Evolutionary conservation across 2,797 vertebrate genomes (phyloP).

Genomic region (Lepilemur ruficaudatus): DNA sequence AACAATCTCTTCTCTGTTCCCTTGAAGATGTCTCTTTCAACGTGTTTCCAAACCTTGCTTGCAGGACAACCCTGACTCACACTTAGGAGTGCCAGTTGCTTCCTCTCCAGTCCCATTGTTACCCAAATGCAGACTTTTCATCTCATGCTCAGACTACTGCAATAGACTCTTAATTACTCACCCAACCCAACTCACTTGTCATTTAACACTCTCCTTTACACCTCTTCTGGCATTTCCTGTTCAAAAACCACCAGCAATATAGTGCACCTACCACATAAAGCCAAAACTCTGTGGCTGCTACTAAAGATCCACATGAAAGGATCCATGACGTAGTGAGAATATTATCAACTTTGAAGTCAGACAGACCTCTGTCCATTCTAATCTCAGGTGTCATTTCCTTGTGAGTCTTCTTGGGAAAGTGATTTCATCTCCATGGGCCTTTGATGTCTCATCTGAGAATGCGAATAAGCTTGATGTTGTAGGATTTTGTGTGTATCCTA

Average conservation of each 20-base stretch:
- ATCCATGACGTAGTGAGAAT: background rate
- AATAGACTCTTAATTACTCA: background rate
- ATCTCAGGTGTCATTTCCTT: background rate
- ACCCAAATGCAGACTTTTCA: background rate
- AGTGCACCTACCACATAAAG: background rate
- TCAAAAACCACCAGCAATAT: background rate
- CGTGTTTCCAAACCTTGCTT: background rate
- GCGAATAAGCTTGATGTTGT: background rate
- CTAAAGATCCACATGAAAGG: background rate
- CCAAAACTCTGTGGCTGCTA: background rate
- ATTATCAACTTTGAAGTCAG: background rate
- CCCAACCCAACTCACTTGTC: background rate
- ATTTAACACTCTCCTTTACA: background rate
- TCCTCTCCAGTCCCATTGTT: background rate
- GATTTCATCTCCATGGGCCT: background rate
- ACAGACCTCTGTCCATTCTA: background rate
- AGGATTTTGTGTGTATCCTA: background rate
- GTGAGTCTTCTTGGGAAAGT: background rate
- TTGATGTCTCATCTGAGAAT: background rate
- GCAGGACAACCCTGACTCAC: background rate
- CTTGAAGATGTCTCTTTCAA: background rate
- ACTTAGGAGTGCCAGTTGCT: background rate
- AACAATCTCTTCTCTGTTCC: slow-evolving; percentile 60
- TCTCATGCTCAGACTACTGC: background rate
- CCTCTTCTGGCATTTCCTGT: background rate